Base-by-base conservation (phyloP, 2,888 invertebrate species). In the Nephrotoma appendiculata region DNA sequence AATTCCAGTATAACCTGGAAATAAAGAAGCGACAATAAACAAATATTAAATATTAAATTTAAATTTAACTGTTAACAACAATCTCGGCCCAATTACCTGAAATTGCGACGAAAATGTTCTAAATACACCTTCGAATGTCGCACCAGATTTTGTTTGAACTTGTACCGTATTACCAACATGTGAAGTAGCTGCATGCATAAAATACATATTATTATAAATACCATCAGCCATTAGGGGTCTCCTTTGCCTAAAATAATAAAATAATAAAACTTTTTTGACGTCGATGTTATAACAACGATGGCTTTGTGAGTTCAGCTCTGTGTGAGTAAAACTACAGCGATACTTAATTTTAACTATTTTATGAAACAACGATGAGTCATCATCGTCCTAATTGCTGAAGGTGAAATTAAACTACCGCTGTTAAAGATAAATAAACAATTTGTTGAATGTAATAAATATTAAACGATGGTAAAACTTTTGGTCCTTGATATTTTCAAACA, bases 101-200 rank as follows among this genome's bases (percentile, higher is more conserved):
- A 98, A 97, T 91, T 95, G 94, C 89, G 95, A 94, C 88, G 97
- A 97, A 92, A 97, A 97, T 57, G 98, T 97, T 91, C 95, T 95
- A 91, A 98, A 96, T 88, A 98, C 95, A 41, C 98, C 98, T 92
- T 98, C 98, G 94, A 96, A 98, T 87, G 96, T 92, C 89, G 95
- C 94, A 88, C 97, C 97, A 89, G 97, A 96, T 90, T 95, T 95
- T 87, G 97, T 95, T 90, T 95, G 95, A 89, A 97, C 94, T 92
- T 96, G 95, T 87, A 96, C 96, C 88, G 93, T 93, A 91, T 96
- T 96, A 88, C 97, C 98, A 88, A 98, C 95, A 90, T 97, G 95
- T 88, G 96, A 94, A 87, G 97, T 96, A 88, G 96, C 95, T 85
- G 96, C 95, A 93, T 97, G 96, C 96, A 97, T 97, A 91, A 97